Evolutionary conservation across 2,888 invertebrate genomes (phyloP).

Genomic region (Pelosia muscerda): DNA sequence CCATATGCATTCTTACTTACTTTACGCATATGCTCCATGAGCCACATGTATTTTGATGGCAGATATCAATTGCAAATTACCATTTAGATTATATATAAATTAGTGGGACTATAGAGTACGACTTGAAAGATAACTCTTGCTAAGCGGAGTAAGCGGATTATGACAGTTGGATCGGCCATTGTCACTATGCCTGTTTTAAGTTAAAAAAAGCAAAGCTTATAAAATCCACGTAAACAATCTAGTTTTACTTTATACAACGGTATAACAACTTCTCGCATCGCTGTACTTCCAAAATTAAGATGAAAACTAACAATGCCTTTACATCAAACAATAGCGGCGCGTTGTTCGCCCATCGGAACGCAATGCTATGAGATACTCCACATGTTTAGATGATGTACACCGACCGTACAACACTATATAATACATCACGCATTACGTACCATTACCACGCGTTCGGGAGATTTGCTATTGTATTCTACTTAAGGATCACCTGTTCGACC

Average conservation of each 20-base stretch:
- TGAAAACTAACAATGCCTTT: slow-evolving; percentile 63
- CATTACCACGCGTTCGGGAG: slow-evolving; percentile 31
- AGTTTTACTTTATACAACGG: background rate
- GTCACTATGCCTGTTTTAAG: too few species aligned
- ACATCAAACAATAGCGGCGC: slow-evolving; percentile 66
- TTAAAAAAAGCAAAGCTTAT: too few species aligned
- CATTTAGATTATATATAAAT: too few species aligned
- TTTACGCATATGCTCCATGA: too few species aligned
- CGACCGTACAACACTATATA: slow-evolving; percentile 45
- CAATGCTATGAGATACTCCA: slow-evolving; percentile 75
- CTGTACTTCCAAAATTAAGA: slow-evolving; percentile 58
- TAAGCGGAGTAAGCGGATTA: background rate
- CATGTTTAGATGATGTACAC: slow-evolving; percentile 59
- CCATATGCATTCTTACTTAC: too few species aligned
- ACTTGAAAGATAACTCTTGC: background rate
- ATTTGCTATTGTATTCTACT: slow-evolving; percentile 57
- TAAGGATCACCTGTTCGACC: slow-evolving; percentile 63
- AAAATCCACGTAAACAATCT: background rate
- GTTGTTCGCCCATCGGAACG: slow-evolving; percentile 74
- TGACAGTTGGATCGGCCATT: too few species aligned
- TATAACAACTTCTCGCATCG: slow-evolving; percentile 22
- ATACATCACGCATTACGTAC: slow-evolving; percentile 18
- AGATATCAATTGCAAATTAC: background rate
- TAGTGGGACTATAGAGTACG: background rate
- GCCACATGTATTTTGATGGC: background rate